phyloP scores from a whole-genome alignment of 2,888 invertebrate genomes.

The Herminia tarsipennalis region DNA sequence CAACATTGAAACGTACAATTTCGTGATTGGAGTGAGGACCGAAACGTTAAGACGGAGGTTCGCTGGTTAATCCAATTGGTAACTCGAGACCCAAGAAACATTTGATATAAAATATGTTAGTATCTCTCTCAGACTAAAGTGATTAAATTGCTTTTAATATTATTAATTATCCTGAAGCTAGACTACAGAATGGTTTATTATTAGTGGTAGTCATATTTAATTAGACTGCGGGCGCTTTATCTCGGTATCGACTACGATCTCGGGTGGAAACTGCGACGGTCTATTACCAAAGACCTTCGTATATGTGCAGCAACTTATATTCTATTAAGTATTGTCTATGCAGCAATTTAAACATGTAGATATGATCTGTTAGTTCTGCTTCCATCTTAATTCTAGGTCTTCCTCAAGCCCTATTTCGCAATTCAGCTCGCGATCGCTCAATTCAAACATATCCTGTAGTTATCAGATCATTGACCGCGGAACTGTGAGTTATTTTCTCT shows the following conservation, averaged over 20 bases:
- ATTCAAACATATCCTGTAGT: slow-evolving; percentile 31
- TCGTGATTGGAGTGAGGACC: slow-evolving; percentile 46
- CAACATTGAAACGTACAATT: slow-evolving; percentile 50
- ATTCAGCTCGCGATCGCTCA: slow-evolving; percentile 15
- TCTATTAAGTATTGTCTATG: neutral
- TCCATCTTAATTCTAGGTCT: slow-evolving; percentile 1
- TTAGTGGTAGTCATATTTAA: slow-evolving; percentile 10
- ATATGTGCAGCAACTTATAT: neutral
- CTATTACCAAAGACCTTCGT: neutral
- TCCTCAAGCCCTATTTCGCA: slow-evolving; percentile 12
- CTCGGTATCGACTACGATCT: neutral
- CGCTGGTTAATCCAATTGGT: slow-evolving; percentile 20
- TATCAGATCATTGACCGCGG: slow-evolving; percentile 28
- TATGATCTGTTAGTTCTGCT: neutral
- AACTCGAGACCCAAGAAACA: slow-evolving; percentile 12
- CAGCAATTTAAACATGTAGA: neutral
- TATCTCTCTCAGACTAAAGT: neutral
- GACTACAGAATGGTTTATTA: slow-evolving; percentile 8
- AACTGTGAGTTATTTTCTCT: slow-evolving; percentile 10
- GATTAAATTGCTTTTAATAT: slow-evolving; percentile 11
- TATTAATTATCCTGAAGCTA: slow-evolving; percentile 10
- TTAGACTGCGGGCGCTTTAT: slow-evolving; percentile 9
- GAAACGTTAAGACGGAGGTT: slow-evolving; percentile 12
- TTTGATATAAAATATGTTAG: neutral
- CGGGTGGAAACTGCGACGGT: neutral